phyloP scores from a whole-genome alignment of 2,113 vertebrate genomes.

The Pelobates fuscus region DNA sequence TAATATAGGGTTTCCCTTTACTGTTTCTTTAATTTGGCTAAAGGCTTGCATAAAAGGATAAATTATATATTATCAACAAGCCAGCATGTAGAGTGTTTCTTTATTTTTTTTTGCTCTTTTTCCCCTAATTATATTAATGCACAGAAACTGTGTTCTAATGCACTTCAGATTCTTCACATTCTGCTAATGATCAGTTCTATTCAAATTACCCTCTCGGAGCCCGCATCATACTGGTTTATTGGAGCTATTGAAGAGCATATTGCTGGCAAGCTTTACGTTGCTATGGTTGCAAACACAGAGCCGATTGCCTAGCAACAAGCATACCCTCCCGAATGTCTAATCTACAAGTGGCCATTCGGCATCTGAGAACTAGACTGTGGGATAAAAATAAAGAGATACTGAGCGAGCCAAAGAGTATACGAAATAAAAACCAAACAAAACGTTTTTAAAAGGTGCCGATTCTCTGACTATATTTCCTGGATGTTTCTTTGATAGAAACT shows the following conservation, averaged over 20 bases:
- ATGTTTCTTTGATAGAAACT: too few relatives aligned
- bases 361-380: neutral
- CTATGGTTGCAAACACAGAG: conserved; percentile 18
- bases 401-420: too few relatives aligned
- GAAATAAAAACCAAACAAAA: too few relatives aligned
- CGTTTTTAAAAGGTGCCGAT: too few relatives aligned
- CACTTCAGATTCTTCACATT: neutral
- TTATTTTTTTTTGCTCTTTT: too few relatives aligned
- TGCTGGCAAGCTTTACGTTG: conserved; percentile 7
- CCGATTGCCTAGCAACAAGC: conserved; percentile 23
- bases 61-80: too few relatives aligned
- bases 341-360: neutral
- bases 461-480: too few relatives aligned
- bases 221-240: neutral
- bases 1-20: too few relatives aligned
- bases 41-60: too few relatives aligned
- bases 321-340: neutral
- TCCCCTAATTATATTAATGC: neutral
- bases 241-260: neutral
- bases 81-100: too few relatives aligned
- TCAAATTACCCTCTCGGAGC: conserved; percentile 21
- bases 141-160: neutral
- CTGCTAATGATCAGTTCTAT: neutral
- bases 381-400: too few relatives aligned
- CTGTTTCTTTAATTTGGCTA: too few relatives aligned